These are phyloP conservation scores for Mobula birostris DNA, from an alignment of 2,113 vertebrate genomes.

Conservation along the genomic window DNA sequence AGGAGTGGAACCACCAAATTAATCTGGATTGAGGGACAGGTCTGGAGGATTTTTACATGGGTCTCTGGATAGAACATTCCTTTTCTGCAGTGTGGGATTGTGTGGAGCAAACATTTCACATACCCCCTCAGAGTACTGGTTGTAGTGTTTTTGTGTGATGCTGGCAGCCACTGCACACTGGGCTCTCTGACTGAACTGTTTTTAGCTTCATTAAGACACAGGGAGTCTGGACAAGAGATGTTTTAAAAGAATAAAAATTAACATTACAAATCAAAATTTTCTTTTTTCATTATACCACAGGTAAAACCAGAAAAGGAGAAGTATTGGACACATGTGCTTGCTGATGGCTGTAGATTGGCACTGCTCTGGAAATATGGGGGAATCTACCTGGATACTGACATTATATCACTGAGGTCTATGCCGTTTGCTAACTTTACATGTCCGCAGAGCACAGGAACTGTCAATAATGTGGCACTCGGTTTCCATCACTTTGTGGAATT, in stretches of 20 bases:
- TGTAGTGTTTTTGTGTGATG: too few relatives aligned
- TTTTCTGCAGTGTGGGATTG: too few relatives aligned
- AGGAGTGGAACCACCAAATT: too few relatives aligned
- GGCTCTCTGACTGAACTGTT: too few relatives aligned
- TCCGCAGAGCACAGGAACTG: rapidly evolving
- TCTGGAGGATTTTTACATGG: too few relatives aligned
- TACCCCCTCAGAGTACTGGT: too few relatives aligned
- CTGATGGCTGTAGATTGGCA: slow-evolving; percentile 16
- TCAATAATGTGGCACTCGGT: background rate
- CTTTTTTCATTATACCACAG: background rate
- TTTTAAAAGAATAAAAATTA: background rate
- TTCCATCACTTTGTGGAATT: background rate
- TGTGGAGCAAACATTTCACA: too few relatives aligned
- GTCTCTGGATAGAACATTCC: too few relatives aligned
- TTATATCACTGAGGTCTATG: background rate
- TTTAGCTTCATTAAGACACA: background rate
- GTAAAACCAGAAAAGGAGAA: background rate
- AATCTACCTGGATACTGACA: background rate
- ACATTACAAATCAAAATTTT: background rate
- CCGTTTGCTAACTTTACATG: background rate
- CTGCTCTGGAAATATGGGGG: background rate
- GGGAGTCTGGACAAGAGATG: background rate
- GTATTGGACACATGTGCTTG: slow-evolving; percentile 9
- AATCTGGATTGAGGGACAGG: too few relatives aligned
- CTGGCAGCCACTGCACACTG: too few relatives aligned